Percentiles rank a stretch among this genome's conserved stretches.
Evolutionary conservation across 1,140 invertebrate genomes (phyloP).

Genomic region (Eubasilissa regina): DNA sequence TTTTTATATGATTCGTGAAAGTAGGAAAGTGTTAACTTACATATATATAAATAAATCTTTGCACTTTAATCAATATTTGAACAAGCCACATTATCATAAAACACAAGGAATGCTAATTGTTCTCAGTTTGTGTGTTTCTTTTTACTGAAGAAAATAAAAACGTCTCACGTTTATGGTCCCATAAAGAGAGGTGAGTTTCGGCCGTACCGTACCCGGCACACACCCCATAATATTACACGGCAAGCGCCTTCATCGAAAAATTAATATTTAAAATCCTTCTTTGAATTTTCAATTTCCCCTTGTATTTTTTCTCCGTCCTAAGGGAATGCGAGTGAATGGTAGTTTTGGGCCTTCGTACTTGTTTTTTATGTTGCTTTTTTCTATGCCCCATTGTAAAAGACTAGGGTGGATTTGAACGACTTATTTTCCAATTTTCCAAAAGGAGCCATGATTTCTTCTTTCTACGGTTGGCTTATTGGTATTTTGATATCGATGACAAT

Average conservation of each 20-base stretch:
- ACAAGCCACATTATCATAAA: too few species aligned
- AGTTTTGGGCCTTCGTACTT: slow-evolving; percentile 36
- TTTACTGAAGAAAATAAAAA: background rate
- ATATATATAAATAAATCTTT: too few species aligned
- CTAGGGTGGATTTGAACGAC: slow-evolving; percentile 35
- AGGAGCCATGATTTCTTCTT: background rate
- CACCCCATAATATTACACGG: slow-evolving; percentile 46
- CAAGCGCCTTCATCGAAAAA: slow-evolving; percentile 57
- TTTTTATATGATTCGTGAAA: too few species aligned
- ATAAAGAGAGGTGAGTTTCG: background rate
- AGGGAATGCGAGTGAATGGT: slow-evolving; percentile 46
- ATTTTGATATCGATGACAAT: too few species aligned
- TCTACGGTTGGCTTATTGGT: background rate
- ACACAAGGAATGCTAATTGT: too few species aligned
- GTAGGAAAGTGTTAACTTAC: too few species aligned
- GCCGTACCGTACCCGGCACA: background rate
- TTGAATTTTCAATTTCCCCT: slow-evolving; percentile 60
- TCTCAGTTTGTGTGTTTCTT: background rate
- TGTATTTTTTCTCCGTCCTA: slow-evolving; percentile 49
- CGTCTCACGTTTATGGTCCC: background rate
- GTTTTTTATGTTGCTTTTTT: slow-evolving; percentile 41
- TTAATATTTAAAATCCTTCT: slow-evolving; percentile 60
- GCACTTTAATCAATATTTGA: too few species aligned
- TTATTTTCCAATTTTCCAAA: slow-evolving; percentile 44
- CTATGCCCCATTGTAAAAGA: slow-evolving; percentile 20